These are phyloP conservation scores for Luehdorfia chinensis DNA, from an alignment of 1,140 invertebrate species.

Conservation along the genomic window DNA sequence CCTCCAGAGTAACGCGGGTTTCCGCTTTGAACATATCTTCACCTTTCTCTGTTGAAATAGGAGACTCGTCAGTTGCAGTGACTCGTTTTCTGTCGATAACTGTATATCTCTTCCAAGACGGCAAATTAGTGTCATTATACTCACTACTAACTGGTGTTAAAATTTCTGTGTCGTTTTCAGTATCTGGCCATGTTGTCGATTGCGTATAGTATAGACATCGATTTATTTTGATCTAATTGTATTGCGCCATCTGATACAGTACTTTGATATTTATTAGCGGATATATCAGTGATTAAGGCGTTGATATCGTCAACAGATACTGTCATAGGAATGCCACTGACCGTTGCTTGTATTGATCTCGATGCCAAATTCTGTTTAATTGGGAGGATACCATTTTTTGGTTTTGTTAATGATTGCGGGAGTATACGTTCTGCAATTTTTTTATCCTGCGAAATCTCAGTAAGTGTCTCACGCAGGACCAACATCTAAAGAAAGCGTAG, in stretches of 20 bases:
- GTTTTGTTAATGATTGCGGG: not conserved
- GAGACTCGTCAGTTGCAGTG: slow-evolving; percentile 13
- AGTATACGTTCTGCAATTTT: not conserved
- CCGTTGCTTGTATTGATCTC: not conserved
- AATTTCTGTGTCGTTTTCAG: too few species aligned
- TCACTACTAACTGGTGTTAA: not conserved
- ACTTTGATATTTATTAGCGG: not conserved
- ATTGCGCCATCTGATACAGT: not conserved
- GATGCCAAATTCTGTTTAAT: not conserved
- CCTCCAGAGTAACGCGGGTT: slow-evolving; percentile 6
- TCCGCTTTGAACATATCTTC: slow-evolving; percentile 9
- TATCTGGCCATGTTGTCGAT: too few species aligned
- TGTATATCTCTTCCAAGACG: slow-evolving; percentile 50
- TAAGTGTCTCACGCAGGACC: too few species aligned
- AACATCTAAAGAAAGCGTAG: too few species aligned
- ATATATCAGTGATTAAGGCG: not conserved
- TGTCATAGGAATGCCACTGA: not conserved
- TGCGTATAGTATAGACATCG: too few species aligned
- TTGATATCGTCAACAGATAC: slow-evolving; percentile 7
- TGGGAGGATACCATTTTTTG: not conserved
- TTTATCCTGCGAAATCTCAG: too few species aligned
- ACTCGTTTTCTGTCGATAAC: slow-evolving; percentile 42
- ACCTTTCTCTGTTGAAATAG: not conserved
- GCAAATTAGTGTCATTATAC: slow-evolving; percentile 4
- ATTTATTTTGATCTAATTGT: not conserved